Evolutionary conservation across 2,113 vertebrate genomes (phyloP), one percentile per base, ranked within the genome.

Genomic region (Rhagologus leucostigma): DNA sequence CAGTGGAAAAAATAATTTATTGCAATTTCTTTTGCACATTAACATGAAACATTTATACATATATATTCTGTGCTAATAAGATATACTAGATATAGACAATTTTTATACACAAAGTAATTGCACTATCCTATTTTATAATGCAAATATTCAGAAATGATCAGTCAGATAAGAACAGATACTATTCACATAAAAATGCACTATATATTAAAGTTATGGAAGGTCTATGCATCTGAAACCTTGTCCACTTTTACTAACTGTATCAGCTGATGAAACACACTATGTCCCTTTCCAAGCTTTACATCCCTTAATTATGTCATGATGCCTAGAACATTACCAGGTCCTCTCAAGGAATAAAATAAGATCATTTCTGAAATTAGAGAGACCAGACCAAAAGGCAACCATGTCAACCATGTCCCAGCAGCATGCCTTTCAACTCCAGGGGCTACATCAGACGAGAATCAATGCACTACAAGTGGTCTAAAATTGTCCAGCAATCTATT

Each of bases 1-100:
- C 96, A 96, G 90, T 98, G 97, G 90, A 98, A 98, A 98, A 98
- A 98, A 98, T 98, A 98, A 98, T 98, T 98, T 98, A 98, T 98
- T 98, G 94, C 44, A 74, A 87, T 94, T 96, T 96, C 60, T 96
- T 97, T 94, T 98, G 97, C 97, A 98, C 93, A 96, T 96, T 89
- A 94, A 97, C 94, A 96, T 93, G 77, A 92, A 96, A 98, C 97
- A 96, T 97, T 97, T 98, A 97, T 95, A 98, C 92, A 98, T 95
- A 97, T 78, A 97, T 96, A 89, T 76, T 90, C 71, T 92, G 93
- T 97, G 96, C 67, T 96, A 80, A 90, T 97, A 97, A 69, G 84
- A 83, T 96, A 95, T 84, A 90, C 71, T 93, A 91, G 95, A 93
- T 90, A 97, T 93, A 96, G 92, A 96, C 94, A 96, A 74, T 90